These are phyloP conservation scores for Sebastes hubbsi DNA, from an alignment of 2,797 vertebrate species.

Conservation along the genomic window DNA sequence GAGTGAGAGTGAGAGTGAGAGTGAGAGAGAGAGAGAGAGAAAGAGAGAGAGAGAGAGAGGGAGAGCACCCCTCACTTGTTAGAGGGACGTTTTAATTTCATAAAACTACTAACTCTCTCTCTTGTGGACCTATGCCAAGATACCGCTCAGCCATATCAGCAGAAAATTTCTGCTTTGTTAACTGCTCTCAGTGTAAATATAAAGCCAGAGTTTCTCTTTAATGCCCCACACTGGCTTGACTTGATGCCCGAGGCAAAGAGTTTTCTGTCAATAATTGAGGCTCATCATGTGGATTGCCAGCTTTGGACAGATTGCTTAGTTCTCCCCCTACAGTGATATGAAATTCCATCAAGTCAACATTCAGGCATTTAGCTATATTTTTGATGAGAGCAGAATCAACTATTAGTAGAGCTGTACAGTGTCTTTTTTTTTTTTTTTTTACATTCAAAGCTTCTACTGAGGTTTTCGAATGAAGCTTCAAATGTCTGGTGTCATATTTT, in stretches of 20 bases:
- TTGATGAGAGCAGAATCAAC: constrained; percentile 8
- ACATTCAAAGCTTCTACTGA: not conserved
- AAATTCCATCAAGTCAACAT: constrained; percentile 20
- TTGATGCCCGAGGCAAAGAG: constrained; percentile 20
- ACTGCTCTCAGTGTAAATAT: constrained; percentile 27
- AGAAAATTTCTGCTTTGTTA: constrained; percentile 20
- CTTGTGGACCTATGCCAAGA: constrained; percentile 10
- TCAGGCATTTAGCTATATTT: not conserved
- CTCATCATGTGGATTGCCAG: constrained; percentile 10
- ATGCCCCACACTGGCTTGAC: not conserved
- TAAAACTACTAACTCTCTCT: constrained; percentile 14
- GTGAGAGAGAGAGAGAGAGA: not conserved
- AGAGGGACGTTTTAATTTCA: constrained; percentile 13
- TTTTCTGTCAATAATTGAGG: constrained; percentile 33
- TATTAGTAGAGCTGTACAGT: not conserved
- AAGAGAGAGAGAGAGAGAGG: not conserved
- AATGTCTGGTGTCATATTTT: not conserved
- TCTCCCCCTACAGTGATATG: constrained; percentile 2
- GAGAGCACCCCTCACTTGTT: not conserved
- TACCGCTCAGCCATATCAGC: constrained; percentile 10
- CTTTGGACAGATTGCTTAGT: constrained; percentile 11
- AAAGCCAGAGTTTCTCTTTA: constrained; percentile 25
- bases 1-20: no score
- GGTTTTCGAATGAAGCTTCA: not conserved
- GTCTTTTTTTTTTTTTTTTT: not conserved